Percentiles rank a stretch among this genome's conserved stretches.
Evolutionary conservation across 2,797 vertebrate species (phyloP).

Genomic region (Xenops minutus): DNA sequence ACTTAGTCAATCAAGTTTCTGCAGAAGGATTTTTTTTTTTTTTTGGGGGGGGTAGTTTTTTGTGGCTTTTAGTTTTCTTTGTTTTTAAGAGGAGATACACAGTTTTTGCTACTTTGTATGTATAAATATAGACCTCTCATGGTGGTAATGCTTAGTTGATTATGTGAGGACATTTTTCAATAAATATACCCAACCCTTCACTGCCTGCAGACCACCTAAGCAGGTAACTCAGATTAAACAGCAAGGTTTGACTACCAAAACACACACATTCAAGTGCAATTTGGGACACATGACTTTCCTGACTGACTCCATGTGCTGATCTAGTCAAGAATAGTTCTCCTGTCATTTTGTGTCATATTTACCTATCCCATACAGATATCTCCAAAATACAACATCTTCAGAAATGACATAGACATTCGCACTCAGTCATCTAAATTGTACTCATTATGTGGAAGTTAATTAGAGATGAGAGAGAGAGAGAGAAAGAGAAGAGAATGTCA

Average conservation of each 20-base stretch:
- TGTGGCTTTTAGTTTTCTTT: neutral
- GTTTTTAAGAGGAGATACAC: neutral
- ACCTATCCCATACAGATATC: neutral
- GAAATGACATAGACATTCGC: neutral
- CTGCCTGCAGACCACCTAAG: neutral
- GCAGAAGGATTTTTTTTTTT: neutral
- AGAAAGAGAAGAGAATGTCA: neutral
- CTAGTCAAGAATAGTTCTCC: neutral
- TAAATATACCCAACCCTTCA: neutral
- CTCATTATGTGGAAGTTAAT: neutral
- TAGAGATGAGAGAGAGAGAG: neutral
- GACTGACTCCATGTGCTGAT: neutral
- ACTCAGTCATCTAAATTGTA: neutral
- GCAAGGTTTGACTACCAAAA: neutral
- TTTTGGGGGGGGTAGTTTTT: too few species aligned
- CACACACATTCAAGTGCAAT: neutral
- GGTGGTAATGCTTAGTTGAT: neutral
- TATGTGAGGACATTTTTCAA: neutral
- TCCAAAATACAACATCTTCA: neutral
- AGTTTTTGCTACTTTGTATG: neutral
- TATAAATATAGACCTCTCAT: neutral
- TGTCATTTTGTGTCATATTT: neutral
- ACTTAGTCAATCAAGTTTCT: neutral
- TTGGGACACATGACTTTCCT: neutral
- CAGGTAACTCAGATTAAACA: neutral